phyloP scores from a whole-genome alignment of 1,140 invertebrate species.

The Achroia grisella region DNA sequence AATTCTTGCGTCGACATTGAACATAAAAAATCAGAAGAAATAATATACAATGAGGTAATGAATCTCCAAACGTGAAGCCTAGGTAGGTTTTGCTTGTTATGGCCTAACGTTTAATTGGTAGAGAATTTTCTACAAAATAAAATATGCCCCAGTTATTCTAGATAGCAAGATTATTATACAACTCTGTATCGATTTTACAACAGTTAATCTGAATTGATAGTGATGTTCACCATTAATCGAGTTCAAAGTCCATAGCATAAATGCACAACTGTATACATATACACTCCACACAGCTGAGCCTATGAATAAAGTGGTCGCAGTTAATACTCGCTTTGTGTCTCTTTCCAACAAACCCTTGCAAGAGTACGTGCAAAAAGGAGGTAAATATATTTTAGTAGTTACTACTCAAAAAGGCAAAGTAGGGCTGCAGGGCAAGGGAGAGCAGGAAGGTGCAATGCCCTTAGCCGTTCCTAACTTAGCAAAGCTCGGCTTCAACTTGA shows the following conservation, averaged over 20 bases:
- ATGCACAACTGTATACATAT: constrained; percentile 37
- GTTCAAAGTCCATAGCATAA: constrained; percentile 65
- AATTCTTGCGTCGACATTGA: constrained; percentile 12
- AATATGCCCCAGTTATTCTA: too few species aligned
- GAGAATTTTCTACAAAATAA: too few species aligned
- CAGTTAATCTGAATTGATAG: too few species aligned
- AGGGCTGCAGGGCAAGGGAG: constrained; percentile 70
- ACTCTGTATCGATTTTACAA: too few species aligned
- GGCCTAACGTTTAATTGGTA: too few species aligned
- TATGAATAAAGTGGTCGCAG: constrained; percentile 46
- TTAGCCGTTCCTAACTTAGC: constrained; percentile 48
- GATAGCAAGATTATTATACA: too few species aligned
- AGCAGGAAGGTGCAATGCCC: constrained; percentile 65
- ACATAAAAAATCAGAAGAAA: neutral
- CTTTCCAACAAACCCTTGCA: constrained; percentile 42
- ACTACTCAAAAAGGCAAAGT: constrained; percentile 55
- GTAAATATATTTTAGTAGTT: constrained; percentile 31
- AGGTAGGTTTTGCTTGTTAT: too few species aligned
- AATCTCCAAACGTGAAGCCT: too few species aligned
- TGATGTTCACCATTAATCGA: constrained; percentile 43
- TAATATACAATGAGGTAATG: too few species aligned
- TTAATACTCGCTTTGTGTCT: constrained; percentile 44
- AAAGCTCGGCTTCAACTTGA: constrained; percentile 56
- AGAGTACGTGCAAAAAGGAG: constrained; percentile 32
- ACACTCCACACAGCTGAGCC: constrained; percentile 51